These are phyloP conservation scores for Troilus luridus DNA, from an alignment of 2,888 invertebrate genomes.

Conservation along the genomic window DNA sequence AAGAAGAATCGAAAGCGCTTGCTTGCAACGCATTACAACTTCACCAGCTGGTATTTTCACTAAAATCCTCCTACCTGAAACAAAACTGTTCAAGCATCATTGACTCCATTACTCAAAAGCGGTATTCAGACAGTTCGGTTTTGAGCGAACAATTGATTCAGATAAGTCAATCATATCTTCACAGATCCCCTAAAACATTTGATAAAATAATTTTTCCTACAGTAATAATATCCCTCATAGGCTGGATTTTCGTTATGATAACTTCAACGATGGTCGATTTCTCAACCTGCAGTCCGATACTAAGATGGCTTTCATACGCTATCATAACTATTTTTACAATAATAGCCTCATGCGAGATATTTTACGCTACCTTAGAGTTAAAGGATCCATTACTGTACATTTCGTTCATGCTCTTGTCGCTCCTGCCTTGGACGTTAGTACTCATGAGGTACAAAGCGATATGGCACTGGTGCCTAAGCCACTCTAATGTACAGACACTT, in stretches of 20 bases:
- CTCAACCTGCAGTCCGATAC: not conserved
- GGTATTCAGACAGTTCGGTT: not conserved
- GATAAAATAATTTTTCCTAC: conserved; percentile 37
- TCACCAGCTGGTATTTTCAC: conserved; percentile 2
- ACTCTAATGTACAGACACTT: not conserved
- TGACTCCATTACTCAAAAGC: not conserved
- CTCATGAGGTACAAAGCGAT: not conserved
- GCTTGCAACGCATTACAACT: conserved; percentile 45
- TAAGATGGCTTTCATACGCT: not conserved
- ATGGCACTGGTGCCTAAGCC: conserved; percentile 5
- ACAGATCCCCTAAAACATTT: not conserved
- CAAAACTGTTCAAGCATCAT: not conserved
- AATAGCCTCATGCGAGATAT: not conserved
- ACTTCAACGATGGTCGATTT: not conserved
- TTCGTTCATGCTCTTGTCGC: not conserved
- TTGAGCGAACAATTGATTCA: not conserved
- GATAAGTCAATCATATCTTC: conserved; percentile 2
- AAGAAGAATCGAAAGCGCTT: conserved; percentile 32
- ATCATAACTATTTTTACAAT: not conserved
- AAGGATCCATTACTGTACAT: not conserved
- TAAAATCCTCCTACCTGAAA: not conserved
- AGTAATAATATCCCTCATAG: not conserved
- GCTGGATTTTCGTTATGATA: conserved; percentile 17
- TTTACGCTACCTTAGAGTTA: not conserved
- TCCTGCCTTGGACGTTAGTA: not conserved